Evolutionary conservation across 1,140 invertebrate species (phyloP).

Genomic region (Scaptomyza hsui): DNA sequence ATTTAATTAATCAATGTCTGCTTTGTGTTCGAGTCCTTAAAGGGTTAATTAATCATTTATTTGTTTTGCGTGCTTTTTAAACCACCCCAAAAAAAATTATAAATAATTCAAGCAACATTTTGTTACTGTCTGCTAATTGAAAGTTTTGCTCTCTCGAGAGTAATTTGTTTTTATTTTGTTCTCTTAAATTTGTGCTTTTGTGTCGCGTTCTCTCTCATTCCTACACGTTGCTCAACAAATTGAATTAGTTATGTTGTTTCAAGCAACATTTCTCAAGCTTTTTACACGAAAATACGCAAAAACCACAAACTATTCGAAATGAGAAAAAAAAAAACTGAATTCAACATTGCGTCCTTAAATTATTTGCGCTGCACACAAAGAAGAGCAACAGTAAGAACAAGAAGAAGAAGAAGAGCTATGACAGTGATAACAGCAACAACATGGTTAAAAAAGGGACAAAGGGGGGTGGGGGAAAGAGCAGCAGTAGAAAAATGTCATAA

Average conservation of each 20-base stretch:
- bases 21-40: background rate
- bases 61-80: background rate
- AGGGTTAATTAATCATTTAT: background rate
- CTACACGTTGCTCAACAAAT: conserved; percentile 22
- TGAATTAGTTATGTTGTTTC: conserved; percentile 2
- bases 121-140: background rate
- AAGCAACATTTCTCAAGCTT: conserved; percentile 6
- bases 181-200: background rate
- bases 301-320: background rate
- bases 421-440: conserved; percentile 40
- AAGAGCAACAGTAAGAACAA: background rate
- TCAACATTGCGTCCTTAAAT: background rate
- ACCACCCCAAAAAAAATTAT: background rate
- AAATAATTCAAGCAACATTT: background rate
- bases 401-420: conserved; percentile 5
- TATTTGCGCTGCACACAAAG: background rate
- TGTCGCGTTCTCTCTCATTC: background rate
- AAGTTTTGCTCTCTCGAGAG: background rate
- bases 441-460: background rate
- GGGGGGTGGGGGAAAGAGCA: background rate
- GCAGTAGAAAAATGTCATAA: conserved; percentile 61
- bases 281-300: background rate
- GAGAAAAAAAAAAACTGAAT: background rate
- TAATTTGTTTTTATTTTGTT: background rate
- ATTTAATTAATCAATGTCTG: background rate